phyloP scores from a whole-genome alignment of 2,113 vertebrate genomes.

The Myocastor coypus region DNA sequence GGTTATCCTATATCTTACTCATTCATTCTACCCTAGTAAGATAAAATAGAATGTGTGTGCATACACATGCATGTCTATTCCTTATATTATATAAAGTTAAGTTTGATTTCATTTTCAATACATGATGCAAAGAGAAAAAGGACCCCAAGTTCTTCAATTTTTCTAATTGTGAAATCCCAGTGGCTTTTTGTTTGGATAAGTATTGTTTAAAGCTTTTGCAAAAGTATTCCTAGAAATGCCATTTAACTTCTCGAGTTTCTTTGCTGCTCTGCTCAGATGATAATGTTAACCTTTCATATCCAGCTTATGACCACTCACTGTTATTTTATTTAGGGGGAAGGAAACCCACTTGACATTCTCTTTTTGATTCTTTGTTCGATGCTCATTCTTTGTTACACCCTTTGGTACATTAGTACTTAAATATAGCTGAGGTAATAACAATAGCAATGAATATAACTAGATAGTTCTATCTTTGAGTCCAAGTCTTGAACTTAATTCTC shows the following conservation, averaged over 20 bases:
- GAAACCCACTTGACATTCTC: background rate
- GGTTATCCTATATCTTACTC: background rate
- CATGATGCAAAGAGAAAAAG: background rate
- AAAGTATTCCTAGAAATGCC: background rate
- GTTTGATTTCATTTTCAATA: background rate
- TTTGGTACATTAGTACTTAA: background rate
- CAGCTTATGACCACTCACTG: background rate
- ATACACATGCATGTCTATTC: background rate
- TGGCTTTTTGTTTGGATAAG: background rate
- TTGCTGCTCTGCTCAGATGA: background rate
- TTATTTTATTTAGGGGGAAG: background rate
- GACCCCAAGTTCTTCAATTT: background rate
- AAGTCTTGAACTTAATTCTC: slow-evolving; percentile 45
- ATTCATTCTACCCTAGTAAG: background rate
- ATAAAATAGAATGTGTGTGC: background rate
- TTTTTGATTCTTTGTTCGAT: background rate
- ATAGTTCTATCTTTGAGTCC: background rate
- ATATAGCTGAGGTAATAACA: background rate
- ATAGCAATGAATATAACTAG: slow-evolving; percentile 2
- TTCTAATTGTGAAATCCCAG: background rate
- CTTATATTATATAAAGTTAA: background rate
- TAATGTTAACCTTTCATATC: background rate
- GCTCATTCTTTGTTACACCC: background rate
- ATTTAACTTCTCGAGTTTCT: background rate
- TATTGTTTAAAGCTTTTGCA: background rate